phyloP scores from a whole-genome alignment of 2,888 invertebrate species.

The Rapana venosa region DNA sequence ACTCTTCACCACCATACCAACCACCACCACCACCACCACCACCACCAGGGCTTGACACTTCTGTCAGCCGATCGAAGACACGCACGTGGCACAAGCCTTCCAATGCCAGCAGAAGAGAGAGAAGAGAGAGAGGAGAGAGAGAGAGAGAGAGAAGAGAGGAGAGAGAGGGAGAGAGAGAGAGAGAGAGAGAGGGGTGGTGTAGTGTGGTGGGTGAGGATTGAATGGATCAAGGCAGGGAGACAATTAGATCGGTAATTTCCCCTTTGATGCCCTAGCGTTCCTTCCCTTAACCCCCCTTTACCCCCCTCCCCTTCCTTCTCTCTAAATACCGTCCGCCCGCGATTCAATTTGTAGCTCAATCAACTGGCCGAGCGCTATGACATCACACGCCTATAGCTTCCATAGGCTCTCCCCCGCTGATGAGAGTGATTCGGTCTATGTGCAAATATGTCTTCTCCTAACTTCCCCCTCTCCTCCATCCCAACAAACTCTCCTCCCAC shows the following conservation, averaged over 20 bases:
- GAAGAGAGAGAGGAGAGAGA: too few relatives aligned
- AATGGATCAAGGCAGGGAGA: constrained; percentile 40
- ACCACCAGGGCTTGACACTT: not conserved
- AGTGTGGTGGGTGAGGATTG: too few relatives aligned
- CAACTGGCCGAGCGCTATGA: not conserved
- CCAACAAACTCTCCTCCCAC: not conserved
- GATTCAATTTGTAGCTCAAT: constrained; percentile 38
- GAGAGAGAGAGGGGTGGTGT: too few relatives aligned
- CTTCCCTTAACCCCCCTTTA: not conserved
- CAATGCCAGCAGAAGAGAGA: too few relatives aligned
- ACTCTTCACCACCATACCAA: too few relatives aligned
- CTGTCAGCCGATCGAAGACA: constrained; percentile 28
- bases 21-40: too few relatives aligned
- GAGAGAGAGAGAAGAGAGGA: too few relatives aligned
- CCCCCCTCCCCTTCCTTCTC: not conserved
- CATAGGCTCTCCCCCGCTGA: not conserved
- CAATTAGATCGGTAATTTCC: constrained; percentile 44
- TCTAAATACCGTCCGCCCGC: constrained; percentile 42
- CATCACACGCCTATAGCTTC: constrained; percentile 42
- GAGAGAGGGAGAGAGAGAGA: too few relatives aligned
- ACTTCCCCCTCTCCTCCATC: not conserved
- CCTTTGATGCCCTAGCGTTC: constrained; percentile 39
- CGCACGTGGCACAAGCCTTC: constrained; percentile 41
- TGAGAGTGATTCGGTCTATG: constrained; percentile 1
- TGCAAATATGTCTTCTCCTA: constrained; percentile 32